Conservation (phyloP, 2,113 vertebrate species). For the Hippocampus barbouri region DNA sequence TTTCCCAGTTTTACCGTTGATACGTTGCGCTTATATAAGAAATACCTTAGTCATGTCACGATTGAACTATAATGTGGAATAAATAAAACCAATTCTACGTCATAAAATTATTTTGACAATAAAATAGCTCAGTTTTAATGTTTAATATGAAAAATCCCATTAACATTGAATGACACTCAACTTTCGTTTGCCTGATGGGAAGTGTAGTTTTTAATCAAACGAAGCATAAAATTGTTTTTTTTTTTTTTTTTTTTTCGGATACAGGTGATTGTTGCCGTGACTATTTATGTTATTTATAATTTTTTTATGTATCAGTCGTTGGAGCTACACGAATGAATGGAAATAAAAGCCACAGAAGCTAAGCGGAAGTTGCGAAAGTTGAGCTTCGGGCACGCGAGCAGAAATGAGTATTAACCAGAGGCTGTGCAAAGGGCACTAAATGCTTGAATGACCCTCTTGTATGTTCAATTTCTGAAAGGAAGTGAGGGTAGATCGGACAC, state of each 20-base stretch:
- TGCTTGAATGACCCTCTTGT: background rate
- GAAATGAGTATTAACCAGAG: slow-evolving; percentile 28
- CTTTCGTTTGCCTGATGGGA: background rate
- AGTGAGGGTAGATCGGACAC: background rate
- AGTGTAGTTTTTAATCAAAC: slow-evolving; percentile 39
- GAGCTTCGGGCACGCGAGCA: background rate
- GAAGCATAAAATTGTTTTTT: background rate
- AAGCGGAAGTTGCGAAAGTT: slow-evolving; percentile 45
- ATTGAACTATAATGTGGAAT: too few relatives aligned
- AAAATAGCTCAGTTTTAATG: background rate
- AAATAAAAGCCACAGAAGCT: slow-evolving; percentile 26
- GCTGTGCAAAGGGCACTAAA: slow-evolving; percentile 40
- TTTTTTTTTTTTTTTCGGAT: background rate
- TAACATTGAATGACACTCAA: rapidly evolving
- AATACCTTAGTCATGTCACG: background rate
- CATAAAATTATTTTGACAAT: background rate
- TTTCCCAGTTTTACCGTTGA: background rate
- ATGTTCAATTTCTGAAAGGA: background rate
- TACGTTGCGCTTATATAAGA: background rate
- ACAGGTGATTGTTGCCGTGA: background rate
- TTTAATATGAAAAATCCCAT: background rate
- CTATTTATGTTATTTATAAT: background rate
- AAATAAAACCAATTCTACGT: too few relatives aligned
- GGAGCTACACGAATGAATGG: background rate
- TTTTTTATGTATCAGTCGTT: background rate